These are phyloP conservation scores for Neolamprologus variostigma DNA, from an alignment of 2,113 vertebrate genomes.

Conservation along the genomic window DNA sequence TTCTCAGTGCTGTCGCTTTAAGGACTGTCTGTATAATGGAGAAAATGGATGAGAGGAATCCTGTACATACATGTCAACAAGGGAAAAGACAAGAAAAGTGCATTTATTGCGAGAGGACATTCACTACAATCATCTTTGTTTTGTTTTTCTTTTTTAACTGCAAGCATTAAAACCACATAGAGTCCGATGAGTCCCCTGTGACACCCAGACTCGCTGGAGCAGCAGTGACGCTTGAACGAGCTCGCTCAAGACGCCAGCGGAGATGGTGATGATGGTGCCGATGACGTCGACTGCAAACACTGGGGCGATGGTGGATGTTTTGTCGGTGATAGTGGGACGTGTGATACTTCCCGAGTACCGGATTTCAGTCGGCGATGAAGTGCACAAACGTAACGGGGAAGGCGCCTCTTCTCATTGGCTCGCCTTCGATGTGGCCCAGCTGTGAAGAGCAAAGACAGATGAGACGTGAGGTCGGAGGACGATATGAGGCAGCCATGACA, in stretches of 20 bases:
- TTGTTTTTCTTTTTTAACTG: background rate
- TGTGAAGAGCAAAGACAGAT: conserved; percentile 47
- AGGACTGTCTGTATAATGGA: background rate
- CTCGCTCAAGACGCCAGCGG: background rate
- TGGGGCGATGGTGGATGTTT: background rate
- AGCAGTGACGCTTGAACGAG: background rate
- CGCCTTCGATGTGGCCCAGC: conserved; percentile 97
- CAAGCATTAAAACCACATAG: conserved; percentile 23
- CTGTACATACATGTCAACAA: conserved; percentile 14
- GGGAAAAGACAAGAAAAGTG: conserved; percentile 61
- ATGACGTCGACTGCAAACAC: background rate
- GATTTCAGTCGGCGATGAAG: conserved; percentile 85
- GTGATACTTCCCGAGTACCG: background rate
- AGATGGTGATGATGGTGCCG: background rate
- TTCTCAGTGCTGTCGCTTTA: background rate
- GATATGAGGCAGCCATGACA: background rate
- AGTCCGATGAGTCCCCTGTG: background rate
- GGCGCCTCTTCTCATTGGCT: conserved; percentile 87
- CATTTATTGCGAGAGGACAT: conserved; percentile 54
- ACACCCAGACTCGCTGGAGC: background rate
- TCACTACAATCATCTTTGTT: conserved; percentile 40
- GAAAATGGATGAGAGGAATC: background rate
- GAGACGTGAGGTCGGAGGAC: background rate
- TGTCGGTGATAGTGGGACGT: background rate
- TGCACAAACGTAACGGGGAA: conserved; percentile 97